Base-by-base conservation (phyloP, 2,888 invertebrate species). In the Apotomis turbidana region DNA sequence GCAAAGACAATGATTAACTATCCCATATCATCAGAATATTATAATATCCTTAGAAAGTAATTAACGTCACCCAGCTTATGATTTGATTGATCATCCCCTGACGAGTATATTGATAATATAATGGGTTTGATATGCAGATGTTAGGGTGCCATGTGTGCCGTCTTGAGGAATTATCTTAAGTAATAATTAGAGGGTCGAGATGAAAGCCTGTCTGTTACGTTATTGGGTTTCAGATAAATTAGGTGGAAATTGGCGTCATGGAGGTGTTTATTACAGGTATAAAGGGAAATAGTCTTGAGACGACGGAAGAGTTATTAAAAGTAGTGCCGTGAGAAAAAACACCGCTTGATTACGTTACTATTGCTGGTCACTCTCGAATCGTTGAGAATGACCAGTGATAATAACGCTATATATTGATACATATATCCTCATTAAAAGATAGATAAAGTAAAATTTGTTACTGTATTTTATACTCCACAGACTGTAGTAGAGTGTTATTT, bases 61-160 rank as follows among this genome's bases (percentile, higher is more conserved):
- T 85, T 78, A 83, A 79, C 76, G 81, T 85, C 81, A 70, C 71
- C 74, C 74, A 71, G 77, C 78, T 78, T 78, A 80, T 38, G 68
- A 74, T 69, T 78, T 82, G 82, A 82, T 80, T 77, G 78, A 82
- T 78, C 77, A 75, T 77, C 76, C 78, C 76, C 73, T 74, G 70
- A 62, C 70, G 59, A 76, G 74, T 76, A 71, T 74, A 76, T 75
- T 74, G 76, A 74, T 74, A 71, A 52, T 63, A 66, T 66, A 68
- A 68, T 58, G 58, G 51, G 38, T 49, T 67, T 61, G 55, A 61
- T 61, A 72, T 68, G 68, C 62, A 68, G 68, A 72, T 72, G 62
- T 58, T 63, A 61, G 55, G 61, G 71, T 12, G 54, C 68, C 71
- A 68, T 72, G 74, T 71, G 64, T 54, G 73, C 27, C 71, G 74